Evolutionary conservation across 2,888 invertebrate genomes (phyloP).

Genomic region (Hypolimnas misippus): DNA sequence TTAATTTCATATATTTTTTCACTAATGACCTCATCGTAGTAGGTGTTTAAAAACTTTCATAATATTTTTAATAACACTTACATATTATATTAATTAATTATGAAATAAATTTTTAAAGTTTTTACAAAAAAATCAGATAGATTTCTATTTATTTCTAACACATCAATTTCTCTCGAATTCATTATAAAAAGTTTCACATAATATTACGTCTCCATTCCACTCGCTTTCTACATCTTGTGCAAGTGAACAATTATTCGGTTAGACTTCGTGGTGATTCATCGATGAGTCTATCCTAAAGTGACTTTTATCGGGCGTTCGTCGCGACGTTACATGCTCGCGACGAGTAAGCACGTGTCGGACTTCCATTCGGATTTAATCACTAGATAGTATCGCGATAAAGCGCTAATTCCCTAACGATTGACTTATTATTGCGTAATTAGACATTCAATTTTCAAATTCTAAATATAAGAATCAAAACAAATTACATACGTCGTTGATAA

Average conservation of each 20-base stretch:
- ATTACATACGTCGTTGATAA: too few species aligned
- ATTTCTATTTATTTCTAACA: constrained; percentile 5
- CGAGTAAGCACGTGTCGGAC: constrained; percentile 50
- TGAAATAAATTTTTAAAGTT: constrained; percentile 6
- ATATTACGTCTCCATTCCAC: constrained; percentile 56
- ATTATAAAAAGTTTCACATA: constrained; percentile 36
- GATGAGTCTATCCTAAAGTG: constrained; percentile 80
- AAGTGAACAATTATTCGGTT: constrained; percentile 76
- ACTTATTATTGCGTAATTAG: constrained; percentile 33
- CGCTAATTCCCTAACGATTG: constrained; percentile 36
- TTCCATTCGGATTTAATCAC: constrained; percentile 26
- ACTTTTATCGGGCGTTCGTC: constrained; percentile 74
- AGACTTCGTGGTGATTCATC: constrained; percentile 76
- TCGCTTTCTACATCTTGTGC: constrained; percentile 72
- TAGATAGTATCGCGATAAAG: constrained; percentile 33
- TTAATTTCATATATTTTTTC: neutral
- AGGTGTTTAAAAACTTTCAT: neutral
- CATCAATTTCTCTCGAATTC: constrained; percentile 19
- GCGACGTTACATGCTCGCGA: constrained; percentile 44
- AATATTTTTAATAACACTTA: neutral
- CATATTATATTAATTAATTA: neutral
- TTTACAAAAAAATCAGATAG: neutral
- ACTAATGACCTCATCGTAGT: neutral
- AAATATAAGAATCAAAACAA: too few species aligned
- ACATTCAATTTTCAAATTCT: constrained; percentile 3